Conservation (phyloP, 2,888 invertebrate genomes). For the Punctoribates punctum region DNA sequence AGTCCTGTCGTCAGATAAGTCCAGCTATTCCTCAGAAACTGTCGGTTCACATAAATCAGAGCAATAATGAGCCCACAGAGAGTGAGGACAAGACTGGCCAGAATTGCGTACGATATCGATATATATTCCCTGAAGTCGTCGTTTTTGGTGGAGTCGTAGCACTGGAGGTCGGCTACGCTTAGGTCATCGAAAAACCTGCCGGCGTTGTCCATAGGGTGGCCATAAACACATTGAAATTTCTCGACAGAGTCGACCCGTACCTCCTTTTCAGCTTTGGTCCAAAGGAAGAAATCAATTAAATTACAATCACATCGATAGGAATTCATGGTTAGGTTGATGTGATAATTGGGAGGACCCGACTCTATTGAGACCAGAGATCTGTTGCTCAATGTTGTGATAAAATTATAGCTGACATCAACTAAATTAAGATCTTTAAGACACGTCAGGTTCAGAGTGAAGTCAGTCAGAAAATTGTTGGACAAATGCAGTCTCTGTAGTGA, state of each 20-base stretch:
- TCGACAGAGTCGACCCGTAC: neutral
- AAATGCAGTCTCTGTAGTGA: slow-evolving; percentile 65
- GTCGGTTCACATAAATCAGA: slow-evolving; percentile 63
- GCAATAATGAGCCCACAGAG: slow-evolving; percentile 61
- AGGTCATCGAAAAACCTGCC: slow-evolving; percentile 38
- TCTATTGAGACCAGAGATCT: slow-evolving; percentile 58
- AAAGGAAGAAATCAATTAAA: slow-evolving; percentile 61
- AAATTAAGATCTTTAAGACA: slow-evolving; percentile 65
- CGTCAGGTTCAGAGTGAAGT: slow-evolving; percentile 63
- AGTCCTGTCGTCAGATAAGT: slow-evolving; percentile 41
- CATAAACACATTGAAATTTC: slow-evolving; percentile 25
- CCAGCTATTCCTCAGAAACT: slow-evolving; percentile 59
- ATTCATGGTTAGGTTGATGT: slow-evolving; percentile 65
- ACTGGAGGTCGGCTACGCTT: slow-evolving; percentile 30
- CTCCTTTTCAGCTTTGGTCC: neutral
- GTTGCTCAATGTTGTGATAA: slow-evolving; percentile 60
- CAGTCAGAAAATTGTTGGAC: slow-evolving; percentile 58
- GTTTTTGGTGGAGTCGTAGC: neutral
- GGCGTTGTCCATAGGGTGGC: slow-evolving; percentile 27
- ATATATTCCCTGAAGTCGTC: slow-evolving; percentile 44
- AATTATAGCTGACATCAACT: slow-evolving; percentile 67
- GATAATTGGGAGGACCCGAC: slow-evolving; percentile 57
- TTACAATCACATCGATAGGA: slow-evolving; percentile 65
- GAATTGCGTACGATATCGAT: slow-evolving; percentile 55
- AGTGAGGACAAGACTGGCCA: slow-evolving; percentile 59